Percentiles rank a stretch among this genome's conserved stretches.
Conservation (phyloP, 1,140 invertebrate genomes). For the Panagrolaimus sp. region DNA sequence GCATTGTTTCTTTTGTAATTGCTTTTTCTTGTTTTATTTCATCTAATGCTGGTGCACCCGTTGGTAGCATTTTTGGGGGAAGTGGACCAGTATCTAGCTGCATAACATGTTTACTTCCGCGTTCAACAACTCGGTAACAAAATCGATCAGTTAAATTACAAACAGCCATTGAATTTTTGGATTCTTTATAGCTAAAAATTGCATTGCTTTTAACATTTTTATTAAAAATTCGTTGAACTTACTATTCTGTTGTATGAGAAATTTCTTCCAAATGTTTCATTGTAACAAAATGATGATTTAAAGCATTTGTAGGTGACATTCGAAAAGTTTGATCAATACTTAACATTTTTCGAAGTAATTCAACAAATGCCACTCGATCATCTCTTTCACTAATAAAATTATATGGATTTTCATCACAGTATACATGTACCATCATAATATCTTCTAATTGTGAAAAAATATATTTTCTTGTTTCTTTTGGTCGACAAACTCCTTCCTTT, state of each 20-base stretch:
- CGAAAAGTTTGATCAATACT: constrained; percentile 55
- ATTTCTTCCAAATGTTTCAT: constrained; percentile 49
- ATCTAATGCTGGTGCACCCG: neutral
- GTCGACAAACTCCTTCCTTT: constrained; percentile 91
- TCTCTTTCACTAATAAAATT: constrained; percentile 38
- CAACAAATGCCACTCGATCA: constrained; percentile 52
- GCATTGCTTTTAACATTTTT: neutral
- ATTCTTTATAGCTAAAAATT: constrained; percentile 15
- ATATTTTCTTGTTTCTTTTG: constrained; percentile 97
- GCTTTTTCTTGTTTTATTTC: neutral
- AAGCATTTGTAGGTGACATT: constrained; percentile 43
- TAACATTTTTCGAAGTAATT: constrained; percentile 55
- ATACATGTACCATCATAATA: constrained; percentile 70
- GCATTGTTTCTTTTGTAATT: constrained; percentile 12
- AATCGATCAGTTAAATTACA: constrained; percentile 38
- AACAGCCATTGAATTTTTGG: constrained; percentile 36
- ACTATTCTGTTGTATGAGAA: constrained; percentile 44
- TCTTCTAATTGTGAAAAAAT: constrained; percentile 99
- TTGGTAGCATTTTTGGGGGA: constrained; percentile 23
- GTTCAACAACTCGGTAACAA: constrained; percentile 2
- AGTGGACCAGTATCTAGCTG: neutral
- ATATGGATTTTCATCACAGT: neutral
- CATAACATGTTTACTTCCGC: neutral
- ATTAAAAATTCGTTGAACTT: constrained; percentile 21
- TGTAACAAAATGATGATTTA: constrained; percentile 53